These are phyloP conservation scores for Pachycephus smyrnensis DNA, from an alignment of 2,888 invertebrate species.

Conservation along the genomic window DNA sequence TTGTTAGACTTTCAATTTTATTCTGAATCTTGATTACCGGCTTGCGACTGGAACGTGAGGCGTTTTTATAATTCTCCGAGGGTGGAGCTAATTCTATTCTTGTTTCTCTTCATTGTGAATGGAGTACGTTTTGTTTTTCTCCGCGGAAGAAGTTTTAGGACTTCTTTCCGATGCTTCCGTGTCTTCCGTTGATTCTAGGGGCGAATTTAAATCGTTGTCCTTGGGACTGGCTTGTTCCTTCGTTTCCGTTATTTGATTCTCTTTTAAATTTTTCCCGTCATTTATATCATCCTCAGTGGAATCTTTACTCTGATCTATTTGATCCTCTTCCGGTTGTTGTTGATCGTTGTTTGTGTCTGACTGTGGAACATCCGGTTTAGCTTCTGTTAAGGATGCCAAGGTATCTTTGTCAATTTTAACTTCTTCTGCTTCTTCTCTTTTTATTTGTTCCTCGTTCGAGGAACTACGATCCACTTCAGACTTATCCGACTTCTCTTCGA, in stretches of 20 bases:
- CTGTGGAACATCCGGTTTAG: neutral
- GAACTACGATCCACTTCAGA: conserved; percentile 10
- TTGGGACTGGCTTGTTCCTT: conserved; percentile 39
- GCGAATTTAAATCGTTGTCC: conserved; percentile 17
- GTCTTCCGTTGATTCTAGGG: neutral
- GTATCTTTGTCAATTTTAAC: neutral
- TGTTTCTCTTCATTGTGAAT: neutral
- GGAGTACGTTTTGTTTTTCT: neutral
- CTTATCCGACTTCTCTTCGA: conserved; percentile 29
- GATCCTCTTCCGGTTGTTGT: neutral
- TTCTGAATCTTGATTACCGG: neutral
- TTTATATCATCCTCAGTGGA: conserved; percentile 6
- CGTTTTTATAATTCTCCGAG: neutral
- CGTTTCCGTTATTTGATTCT: conserved; percentile 25
- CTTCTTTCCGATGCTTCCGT: neutral
- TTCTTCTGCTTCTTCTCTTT: neutral
- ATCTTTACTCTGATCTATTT: neutral
- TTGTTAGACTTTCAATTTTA: too few relatives aligned
- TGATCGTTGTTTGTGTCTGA: neutral
- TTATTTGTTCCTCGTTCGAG: neutral
- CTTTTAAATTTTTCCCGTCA: conserved; percentile 11
- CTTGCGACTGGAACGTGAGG: neutral
- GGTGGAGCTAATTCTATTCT: neutral
- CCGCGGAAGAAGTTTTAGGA: neutral
- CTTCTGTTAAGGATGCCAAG: neutral